Evolutionary conservation across 2,113 vertebrate species (phyloP).

Genomic region (Coracopsis vasa): DNA sequence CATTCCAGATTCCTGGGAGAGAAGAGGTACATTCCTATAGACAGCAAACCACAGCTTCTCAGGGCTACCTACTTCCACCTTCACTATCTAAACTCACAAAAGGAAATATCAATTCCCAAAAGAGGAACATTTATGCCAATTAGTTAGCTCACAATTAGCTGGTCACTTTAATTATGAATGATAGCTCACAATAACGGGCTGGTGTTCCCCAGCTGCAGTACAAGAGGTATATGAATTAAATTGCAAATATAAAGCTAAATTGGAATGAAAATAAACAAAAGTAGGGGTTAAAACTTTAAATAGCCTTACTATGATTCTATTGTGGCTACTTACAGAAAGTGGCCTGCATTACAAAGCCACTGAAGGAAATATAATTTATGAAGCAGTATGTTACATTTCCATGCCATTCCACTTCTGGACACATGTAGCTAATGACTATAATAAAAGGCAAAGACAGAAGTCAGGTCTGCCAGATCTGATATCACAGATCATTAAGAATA

Average conservation of each 20-base stretch:
- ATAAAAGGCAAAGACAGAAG: background rate
- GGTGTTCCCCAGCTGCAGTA: background rate
- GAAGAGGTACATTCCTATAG: background rate
- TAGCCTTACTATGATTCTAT: background rate
- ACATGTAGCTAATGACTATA: background rate
- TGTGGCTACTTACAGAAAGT: background rate
- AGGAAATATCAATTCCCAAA: background rate
- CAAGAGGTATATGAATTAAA: background rate
- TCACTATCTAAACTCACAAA: background rate
- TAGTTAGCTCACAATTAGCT: background rate
- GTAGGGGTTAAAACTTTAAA: background rate
- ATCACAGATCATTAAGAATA: background rate
- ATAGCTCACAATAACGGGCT: background rate
- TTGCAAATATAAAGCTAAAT: background rate
- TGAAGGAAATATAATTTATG: background rate
- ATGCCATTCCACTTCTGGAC: background rate
- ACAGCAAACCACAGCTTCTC: background rate
- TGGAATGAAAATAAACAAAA: background rate
- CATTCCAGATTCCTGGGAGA: background rate
- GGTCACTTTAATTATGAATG: background rate
- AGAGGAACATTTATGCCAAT: background rate
- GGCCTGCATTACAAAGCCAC: background rate
- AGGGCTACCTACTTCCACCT: background rate
- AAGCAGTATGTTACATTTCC: background rate
- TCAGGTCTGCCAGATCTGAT: background rate